phyloP scores from a whole-genome alignment of 1,140 invertebrate genomes.

The Brachionus rubens region DNA sequence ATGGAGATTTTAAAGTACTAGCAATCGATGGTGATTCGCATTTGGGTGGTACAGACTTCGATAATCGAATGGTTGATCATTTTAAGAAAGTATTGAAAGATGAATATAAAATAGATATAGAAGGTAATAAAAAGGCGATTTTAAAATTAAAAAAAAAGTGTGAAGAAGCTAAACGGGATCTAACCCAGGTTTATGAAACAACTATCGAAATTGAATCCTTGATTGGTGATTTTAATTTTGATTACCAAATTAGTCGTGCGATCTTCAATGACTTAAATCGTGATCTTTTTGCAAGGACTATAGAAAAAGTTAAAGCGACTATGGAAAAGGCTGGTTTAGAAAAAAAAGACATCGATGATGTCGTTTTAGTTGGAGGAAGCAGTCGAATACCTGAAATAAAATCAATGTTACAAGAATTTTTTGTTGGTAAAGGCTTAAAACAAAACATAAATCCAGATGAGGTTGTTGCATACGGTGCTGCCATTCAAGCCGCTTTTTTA shows the following conservation, averaged over 20 bases:
- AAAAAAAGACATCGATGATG: constrained; percentile 61
- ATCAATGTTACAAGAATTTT: constrained; percentile 59
- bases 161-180: constrained; percentile 51
- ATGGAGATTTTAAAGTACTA: constrained; percentile 45
- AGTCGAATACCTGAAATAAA: constrained; percentile 68
- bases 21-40: constrained; percentile 47
- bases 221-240: background rate
- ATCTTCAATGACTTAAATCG: constrained; percentile 51
- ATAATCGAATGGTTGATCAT: constrained; percentile 52
- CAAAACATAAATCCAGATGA: constrained; percentile 57
- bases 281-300: constrained; percentile 54
- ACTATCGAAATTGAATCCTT: constrained; percentile 51
- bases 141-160: constrained; percentile 58
- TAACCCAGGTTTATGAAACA: constrained; percentile 53
- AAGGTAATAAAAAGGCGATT: constrained; percentile 48
- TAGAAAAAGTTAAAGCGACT: constrained; percentile 56
- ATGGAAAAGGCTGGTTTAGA: constrained; percentile 55
- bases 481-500: constrained; percentile 58
- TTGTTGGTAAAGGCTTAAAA: constrained; percentile 57
- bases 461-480: constrained; percentile 66
- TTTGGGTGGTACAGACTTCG: constrained; percentile 52
- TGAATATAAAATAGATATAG: constrained; percentile 51
- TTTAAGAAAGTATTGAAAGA: constrained; percentile 51
- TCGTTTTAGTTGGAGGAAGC: constrained; percentile 66
- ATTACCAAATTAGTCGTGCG: background rate